These are phyloP conservation scores for Herminia tarsipennalis DNA, from an alignment of 2,888 invertebrate genomes.

Conservation along the genomic window DNA sequence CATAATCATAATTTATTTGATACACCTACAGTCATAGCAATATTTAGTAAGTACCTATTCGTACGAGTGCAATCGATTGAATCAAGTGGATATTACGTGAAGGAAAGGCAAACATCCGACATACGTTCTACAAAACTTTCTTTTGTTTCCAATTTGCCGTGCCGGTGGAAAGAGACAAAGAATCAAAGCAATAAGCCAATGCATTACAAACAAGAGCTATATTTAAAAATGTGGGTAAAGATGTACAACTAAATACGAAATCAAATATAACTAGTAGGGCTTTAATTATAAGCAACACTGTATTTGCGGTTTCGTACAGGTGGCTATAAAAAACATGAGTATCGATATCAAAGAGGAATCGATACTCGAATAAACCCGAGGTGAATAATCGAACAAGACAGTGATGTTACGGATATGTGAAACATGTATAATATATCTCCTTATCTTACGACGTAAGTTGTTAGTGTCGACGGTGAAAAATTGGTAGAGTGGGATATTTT, in stretches of 20 bases:
- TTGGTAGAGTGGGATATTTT: conserved; percentile 14
- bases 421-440: conserved; percentile 7
- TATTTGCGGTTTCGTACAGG: not conserved
- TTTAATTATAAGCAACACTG: not conserved
- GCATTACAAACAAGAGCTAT: not conserved
- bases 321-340: not conserved
- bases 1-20: too few species aligned
- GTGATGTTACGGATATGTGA: conserved; percentile 3
- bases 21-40: too few species aligned
- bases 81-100: conserved; percentile 39
- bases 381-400: conserved; percentile 1
- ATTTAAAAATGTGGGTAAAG: not conserved
- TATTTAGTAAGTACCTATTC: too few species aligned
- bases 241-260: not conserved
- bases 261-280: not conserved
- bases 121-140: conserved; percentile 47
- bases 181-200: conserved; percentile 10
- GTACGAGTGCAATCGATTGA: conserved; percentile 33
- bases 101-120: conserved; percentile 43
- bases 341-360: conserved; percentile 8
- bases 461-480: conserved; percentile 32
- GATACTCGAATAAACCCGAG: conserved; percentile 2
- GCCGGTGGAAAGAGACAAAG: too few species aligned
- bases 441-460: conserved; percentile 20
- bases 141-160: conserved; percentile 32